Conservation (phyloP, 2,888 invertebrate species). For the Onthophagus sagittarius region DNA sequence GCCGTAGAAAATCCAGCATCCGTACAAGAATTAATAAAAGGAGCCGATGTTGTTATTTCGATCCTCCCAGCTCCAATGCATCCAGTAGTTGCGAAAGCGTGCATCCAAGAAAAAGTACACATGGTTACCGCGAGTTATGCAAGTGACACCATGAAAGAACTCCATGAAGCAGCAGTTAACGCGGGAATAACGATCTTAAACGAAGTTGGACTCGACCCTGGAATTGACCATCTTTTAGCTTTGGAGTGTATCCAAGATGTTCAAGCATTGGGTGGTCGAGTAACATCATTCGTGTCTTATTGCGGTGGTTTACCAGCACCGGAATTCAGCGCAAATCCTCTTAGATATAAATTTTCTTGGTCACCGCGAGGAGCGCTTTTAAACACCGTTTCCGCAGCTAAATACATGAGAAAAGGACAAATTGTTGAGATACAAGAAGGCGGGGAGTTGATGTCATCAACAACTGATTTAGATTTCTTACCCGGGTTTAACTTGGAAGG, state of each 20-base stretch:
- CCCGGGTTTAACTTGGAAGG: slow-evolving; percentile 97
- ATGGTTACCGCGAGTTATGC: slow-evolving; percentile 97
- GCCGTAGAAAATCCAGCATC: slow-evolving; percentile 69
- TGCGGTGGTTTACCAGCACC: slow-evolving; percentile 98
- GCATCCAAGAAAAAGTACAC: slow-evolving; percentile 81
- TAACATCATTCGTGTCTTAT: slow-evolving; percentile 93
- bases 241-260: slow-evolving; percentile 95
- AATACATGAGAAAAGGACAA: slow-evolving; percentile 53
- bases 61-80: slow-evolving; percentile 90
- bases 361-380: slow-evolving; percentile 89
- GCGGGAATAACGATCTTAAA: slow-evolving; percentile 93
- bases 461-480: slow-evolving; percentile 79
- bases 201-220: slow-evolving; percentile 97
- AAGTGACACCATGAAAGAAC: slow-evolving; percentile 73
- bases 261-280: slow-evolving; percentile 81
- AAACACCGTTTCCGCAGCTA: slow-evolving; percentile 86
- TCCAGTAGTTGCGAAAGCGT: slow-evolving; percentile 78
- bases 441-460: slow-evolving; percentile 82
- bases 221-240: slow-evolving; percentile 83
- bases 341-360: slow-evolving; percentile 95
- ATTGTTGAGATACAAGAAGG: slow-evolving; percentile 85
- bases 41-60: slow-evolving; percentile 77
- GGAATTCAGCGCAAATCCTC: slow-evolving; percentile 87
- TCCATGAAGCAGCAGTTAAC: slow-evolving; percentile 76
- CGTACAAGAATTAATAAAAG: slow-evolving; percentile 65